A percentile compares a stretch with the other conserved stretches of the same genome.
These are phyloP conservation scores for Eucriotettix oculatus DNA, from an alignment of 2,888 invertebrate genomes.

Conservation along the genomic window DNA sequence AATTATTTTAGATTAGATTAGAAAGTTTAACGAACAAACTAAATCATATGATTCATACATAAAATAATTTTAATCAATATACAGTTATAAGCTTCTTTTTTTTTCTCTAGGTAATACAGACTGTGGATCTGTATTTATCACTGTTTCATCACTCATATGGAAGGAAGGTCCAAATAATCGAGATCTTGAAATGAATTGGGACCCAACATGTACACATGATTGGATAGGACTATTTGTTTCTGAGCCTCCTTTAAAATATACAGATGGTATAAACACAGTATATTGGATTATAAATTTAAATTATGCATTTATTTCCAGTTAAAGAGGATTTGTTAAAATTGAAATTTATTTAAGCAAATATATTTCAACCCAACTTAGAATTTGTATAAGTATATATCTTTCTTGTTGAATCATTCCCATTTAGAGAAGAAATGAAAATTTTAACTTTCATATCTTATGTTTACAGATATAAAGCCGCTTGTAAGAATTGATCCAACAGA, in stretches of 20 bases:
- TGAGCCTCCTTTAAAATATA: conserved; percentile 16
- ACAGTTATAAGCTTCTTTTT: too few species aligned
- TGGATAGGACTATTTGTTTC: conserved; percentile 23
- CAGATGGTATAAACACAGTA: too few species aligned
- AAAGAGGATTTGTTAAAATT: too few species aligned
- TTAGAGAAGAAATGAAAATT: background rate
- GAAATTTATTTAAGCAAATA: too few species aligned
- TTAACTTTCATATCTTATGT: background rate
- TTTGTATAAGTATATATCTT: too few species aligned
- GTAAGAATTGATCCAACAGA: conserved; percentile 19
- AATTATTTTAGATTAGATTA: too few species aligned
- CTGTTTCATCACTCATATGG: conserved; percentile 27
- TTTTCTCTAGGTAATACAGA: background rate
- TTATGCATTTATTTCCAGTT: too few species aligned
- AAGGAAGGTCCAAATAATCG: conserved; percentile 17
- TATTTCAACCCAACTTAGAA: too few species aligned
- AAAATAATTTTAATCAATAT: too few species aligned
- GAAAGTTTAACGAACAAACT: too few species aligned
- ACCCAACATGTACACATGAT: conserved; percentile 26
- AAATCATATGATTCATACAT: too few species aligned
- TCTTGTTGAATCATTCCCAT: background rate
- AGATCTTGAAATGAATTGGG: conserved; percentile 35
- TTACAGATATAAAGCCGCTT: conserved; percentile 15
- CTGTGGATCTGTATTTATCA: conserved; percentile 15
- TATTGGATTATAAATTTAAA: too few species aligned